Conservation (phyloP, 2,113 vertebrate genomes). For the Papio anubis region DNA sequence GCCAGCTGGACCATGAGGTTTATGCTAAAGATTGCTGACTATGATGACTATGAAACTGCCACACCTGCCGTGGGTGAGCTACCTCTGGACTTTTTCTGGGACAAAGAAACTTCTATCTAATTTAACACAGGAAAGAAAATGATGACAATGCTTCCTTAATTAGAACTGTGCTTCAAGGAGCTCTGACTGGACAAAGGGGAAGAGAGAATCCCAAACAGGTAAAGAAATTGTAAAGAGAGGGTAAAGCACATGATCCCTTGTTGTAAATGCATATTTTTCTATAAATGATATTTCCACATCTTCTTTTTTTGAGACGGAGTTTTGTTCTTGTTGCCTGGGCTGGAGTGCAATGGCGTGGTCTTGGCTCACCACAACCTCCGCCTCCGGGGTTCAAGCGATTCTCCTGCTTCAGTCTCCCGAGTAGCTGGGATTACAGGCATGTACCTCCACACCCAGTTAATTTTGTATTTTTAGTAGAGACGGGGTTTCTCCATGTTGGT, state of each 20-base stretch:
- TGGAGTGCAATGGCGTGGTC: no score
- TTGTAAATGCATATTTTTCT: conserved; percentile 3
- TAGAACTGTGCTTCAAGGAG: not conserved
- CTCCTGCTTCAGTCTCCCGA: no score
- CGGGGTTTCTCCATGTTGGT: no score
- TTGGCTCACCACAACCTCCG: no score
- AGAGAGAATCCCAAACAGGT: not conserved
- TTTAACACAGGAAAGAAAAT: conserved; percentile 23
- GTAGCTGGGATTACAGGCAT: no score
- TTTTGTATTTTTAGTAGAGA: no score
- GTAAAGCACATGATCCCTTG: not conserved
- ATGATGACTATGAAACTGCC: not conserved
- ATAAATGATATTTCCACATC: not conserved
- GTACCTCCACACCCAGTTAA: no score
- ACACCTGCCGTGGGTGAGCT: not conserved
- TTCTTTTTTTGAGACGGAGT: no score
- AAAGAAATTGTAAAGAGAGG: not conserved
- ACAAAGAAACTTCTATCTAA: conserved; percentile 8
- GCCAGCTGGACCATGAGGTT: not conserved
- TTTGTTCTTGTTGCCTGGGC: no score
- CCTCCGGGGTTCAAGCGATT: no score
- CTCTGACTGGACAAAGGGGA: not conserved
- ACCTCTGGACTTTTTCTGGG: not conserved
- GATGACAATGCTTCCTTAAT: not conserved
- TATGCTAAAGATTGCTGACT: not conserved